phyloP scores from a whole-genome alignment of 2,888 invertebrate genomes.

The Linnaemya vulpina region DNA sequence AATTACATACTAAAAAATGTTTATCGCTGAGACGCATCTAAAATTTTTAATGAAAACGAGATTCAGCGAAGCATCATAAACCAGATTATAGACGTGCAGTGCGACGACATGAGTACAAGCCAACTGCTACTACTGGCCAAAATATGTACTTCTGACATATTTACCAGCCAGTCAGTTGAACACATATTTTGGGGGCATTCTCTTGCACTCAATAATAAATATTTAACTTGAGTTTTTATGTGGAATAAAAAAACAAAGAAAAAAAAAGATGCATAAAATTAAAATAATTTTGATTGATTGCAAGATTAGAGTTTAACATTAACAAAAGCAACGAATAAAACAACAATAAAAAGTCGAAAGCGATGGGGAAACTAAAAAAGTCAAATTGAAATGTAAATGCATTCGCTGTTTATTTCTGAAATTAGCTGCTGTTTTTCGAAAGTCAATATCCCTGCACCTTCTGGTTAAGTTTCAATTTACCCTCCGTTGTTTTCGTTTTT shows the following conservation, averaged over 20 bases:
- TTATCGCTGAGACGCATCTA: conserved; percentile 59
- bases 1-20: conserved; percentile 64
- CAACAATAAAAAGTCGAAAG: conserved; percentile 3
- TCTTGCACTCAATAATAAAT: background rate
- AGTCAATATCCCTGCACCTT: background rate
- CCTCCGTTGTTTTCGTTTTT: conserved; percentile 3
- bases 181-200: background rate
- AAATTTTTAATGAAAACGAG: conserved; percentile 64
- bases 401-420: conserved; percentile 17
- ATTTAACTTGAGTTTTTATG: background rate
- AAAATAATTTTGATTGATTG: conserved; percentile 81
- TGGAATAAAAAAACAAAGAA: background rate
- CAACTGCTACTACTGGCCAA: conserved; percentile 9
- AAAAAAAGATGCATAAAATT: conserved; percentile 76
- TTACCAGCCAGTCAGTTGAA: background rate
- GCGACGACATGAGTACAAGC: background rate
- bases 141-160: conserved; percentile 1
- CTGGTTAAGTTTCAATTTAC: background rate
- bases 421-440: conserved; percentile 54
- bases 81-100: conserved; percentile 25
- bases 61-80: conserved; percentile 67
- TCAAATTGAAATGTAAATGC: conserved; percentile 43
- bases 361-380: conserved; percentile 43
- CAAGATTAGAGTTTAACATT: conserved; percentile 75
- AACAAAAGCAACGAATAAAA: conserved; percentile 23